phyloP scores from a whole-genome alignment of 30 jellyfish, hydroid and myxozoan species.

The Clytia hemisphaerica region DNA sequence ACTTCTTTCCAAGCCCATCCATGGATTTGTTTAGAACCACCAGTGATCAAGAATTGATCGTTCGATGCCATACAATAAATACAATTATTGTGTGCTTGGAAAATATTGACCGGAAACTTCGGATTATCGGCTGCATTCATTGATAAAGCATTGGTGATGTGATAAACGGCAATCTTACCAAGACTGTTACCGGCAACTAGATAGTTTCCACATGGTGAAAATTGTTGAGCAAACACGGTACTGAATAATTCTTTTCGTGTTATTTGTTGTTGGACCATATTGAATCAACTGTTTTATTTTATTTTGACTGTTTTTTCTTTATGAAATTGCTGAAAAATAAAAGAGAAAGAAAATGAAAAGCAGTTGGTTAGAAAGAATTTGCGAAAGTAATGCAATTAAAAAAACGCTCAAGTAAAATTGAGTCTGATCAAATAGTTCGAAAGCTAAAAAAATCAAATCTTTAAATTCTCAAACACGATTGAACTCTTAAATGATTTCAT shows the following conservation, averaged over 20 bases:
- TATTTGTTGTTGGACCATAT: too few species aligned
- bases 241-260: conserved; percentile 39
- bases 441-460: too few species aligned
- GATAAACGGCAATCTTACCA: conserved; percentile 68
- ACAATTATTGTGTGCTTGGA: conserved; percentile 67
- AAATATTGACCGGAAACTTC: conserved; percentile 42
- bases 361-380: too few species aligned
- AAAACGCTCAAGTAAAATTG: too few species aligned
- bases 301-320: too few species aligned
- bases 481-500: too few species aligned
- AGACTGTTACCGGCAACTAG: conserved; percentile 57
- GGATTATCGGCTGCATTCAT: conserved; percentile 50
- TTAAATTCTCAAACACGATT: too few species aligned
- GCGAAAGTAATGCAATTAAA: too few species aligned
- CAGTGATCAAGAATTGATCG: conserved; percentile 43
- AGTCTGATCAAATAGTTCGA: too few species aligned
- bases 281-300: too few species aligned
- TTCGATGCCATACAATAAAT: conserved; percentile 34
- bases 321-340: too few species aligned
- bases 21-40: conserved; percentile 62
- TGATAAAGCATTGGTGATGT: conserved; percentile 50
- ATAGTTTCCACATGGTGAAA: conserved; percentile 91
- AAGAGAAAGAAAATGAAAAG: too few species aligned
- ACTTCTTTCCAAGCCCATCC: conserved; percentile 96
- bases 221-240: conserved; percentile 53